A percentile compares a stretch with the other conserved stretches of the same genome.
Conservation (phyloP, 1,140 invertebrate species). For the Limonius californicus region DNA sequence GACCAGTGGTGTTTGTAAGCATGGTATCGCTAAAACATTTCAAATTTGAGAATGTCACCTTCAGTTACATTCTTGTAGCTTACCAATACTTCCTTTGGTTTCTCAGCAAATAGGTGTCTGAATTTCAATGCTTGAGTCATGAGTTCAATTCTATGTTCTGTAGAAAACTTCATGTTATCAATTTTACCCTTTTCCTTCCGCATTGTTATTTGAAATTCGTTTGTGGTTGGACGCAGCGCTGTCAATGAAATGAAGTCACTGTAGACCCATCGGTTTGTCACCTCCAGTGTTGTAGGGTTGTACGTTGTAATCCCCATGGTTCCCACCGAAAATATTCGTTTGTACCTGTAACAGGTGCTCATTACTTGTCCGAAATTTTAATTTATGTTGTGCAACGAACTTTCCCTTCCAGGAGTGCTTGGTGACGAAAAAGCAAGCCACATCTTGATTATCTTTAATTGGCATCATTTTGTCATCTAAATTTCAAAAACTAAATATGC, state of each 20-base stretch:
- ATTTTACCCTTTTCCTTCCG: slow-evolving; percentile 81
- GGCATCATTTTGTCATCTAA: slow-evolving; percentile 66
- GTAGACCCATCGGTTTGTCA: slow-evolving; percentile 95
- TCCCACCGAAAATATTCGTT: slow-evolving; percentile 95
- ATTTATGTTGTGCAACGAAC: no score
- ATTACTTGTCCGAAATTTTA: no score
- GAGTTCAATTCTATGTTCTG: slow-evolving; percentile 88
- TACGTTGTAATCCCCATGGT: slow-evolving; percentile 95
- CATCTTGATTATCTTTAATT: slow-evolving; percentile 84
- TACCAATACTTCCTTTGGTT: slow-evolving; percentile 70
- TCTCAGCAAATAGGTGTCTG: slow-evolving; percentile 73
- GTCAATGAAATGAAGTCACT: slow-evolving; percentile 75
- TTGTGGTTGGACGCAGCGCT: slow-evolving; percentile 58
- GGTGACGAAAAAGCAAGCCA: slow-evolving; percentile 90
- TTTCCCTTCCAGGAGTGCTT: slow-evolving; percentile 98
- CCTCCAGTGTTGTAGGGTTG: slow-evolving; percentile 88
- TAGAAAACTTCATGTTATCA: slow-evolving; percentile 96
- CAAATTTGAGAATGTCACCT: slow-evolving; percentile 5
- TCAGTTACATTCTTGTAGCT: no score
- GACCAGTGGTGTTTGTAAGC: slow-evolving; percentile 96
- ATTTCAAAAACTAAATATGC: neutral
- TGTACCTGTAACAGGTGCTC: slow-evolving; percentile 78
- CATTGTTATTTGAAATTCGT: slow-evolving; percentile 84
- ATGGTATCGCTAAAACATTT: slow-evolving; percentile 72
- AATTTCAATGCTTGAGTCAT: slow-evolving; percentile 87